Evolutionary conservation across 2,888 invertebrate genomes (phyloP), one percentile per base, ranked within the genome.

Genomic region (Adelphocoris suturalis): DNA sequence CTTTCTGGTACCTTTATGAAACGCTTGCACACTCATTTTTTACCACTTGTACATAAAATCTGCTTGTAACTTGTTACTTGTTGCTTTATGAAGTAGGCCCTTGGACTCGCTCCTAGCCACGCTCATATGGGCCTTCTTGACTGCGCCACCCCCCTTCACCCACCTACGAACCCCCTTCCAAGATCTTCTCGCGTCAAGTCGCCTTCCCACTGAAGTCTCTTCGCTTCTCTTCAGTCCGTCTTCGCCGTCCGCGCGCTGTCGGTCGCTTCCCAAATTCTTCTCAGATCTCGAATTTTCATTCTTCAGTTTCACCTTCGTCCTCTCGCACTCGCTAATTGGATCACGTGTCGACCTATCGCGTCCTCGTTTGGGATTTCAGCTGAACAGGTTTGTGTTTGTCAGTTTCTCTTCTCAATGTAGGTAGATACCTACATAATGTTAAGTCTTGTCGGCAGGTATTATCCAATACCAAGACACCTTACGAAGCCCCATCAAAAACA

Each of bases 311-410:
- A 75, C 16, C 78, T 68, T 68, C 37, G 78, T 46, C 78, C 52
- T 52, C 82, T 16, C 47, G n/a, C 52, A 82, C 82, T 52, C 52
- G 52, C 52, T 82, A 82, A 82, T 82, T 82, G 82, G 82, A 82
- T 82, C 82, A 82, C 82, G 82, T 52, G 82, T 23, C 82, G 82
- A 82, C 52, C 82, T 52, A 82, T 52, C 82, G 52, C 82, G 82
- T 82, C 82, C 82, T 82, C 48, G 52, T 52, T 82, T 82, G 82
- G 82, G 82, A 82, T 82, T 82, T 82, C 82, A 82, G 52, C 52
- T 52, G 23, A 82, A 82, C 82, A 82, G 82, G 82, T 82, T 82
- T 82, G 82, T 82, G 82, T 82, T 82, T 82, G 82, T 52, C 52
- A 82, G 82, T 82, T 82, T 82, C 82, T 82, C 82, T 52, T 82